These are phyloP conservation scores for Pachycephala philippinensis DNA, from an alignment of 2,113 vertebrate species.

Conservation along the genomic window DNA sequence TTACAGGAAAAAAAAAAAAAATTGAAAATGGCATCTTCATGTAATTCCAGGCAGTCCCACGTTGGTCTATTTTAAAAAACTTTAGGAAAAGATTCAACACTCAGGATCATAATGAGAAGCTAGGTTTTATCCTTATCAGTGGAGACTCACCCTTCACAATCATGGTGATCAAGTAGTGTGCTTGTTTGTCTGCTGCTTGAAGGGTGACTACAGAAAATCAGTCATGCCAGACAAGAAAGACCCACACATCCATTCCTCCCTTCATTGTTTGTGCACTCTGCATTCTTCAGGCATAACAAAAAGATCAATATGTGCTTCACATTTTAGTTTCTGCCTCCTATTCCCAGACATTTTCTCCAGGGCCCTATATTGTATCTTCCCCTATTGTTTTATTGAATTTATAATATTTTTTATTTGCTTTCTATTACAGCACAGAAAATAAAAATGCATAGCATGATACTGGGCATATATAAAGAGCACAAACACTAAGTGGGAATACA, in stretches of 20 bases:
- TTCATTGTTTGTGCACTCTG: neutral
- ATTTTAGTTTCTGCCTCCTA: neutral
- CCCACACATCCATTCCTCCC: neutral
- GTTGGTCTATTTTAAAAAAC: neutral
- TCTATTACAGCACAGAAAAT: neutral
- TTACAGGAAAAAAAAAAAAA: neutral
- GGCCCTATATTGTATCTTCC: neutral
- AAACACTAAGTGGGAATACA: neutral
- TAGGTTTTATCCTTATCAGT: neutral
- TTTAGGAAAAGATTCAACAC: neutral
- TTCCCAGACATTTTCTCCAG: neutral
- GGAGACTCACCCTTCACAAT: neutral
- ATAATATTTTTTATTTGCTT: neutral
- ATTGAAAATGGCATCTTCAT: neutral
- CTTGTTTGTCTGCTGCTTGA: neutral
- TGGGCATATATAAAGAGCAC: neutral
- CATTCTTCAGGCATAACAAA: neutral
- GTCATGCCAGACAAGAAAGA: neutral
- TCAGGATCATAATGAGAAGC: neutral
- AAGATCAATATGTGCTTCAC: neutral
- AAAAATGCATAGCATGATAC: neutral
- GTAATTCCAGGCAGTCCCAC: neutral
- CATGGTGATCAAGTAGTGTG: neutral
- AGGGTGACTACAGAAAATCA: neutral
- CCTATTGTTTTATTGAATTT: neutral